A percentile compares a stretch with the other conserved stretches of the same genome.
Conservation (phyloP, 1,140 invertebrate species). For the Leptinotarsa defecta region DNA sequence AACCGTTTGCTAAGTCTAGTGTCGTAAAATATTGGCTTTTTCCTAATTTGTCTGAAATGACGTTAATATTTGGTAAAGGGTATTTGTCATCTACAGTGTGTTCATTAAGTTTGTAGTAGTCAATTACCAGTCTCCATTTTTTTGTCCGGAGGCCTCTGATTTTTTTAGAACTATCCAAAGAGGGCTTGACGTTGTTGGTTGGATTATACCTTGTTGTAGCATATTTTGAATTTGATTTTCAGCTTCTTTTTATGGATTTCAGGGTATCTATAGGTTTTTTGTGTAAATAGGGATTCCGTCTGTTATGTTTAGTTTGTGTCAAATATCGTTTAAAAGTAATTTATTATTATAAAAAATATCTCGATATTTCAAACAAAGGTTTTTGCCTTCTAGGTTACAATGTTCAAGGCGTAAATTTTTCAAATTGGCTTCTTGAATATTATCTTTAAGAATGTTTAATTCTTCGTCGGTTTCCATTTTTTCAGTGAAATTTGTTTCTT, state of each 20-base stretch:
- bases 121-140: neutral
- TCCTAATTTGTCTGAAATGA: too few relatives aligned
- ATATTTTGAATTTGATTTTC: slow-evolving; percentile 28
- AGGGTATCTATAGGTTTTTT: too few relatives aligned
- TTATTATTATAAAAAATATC: slow-evolving; percentile 32
- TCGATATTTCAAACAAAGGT: slow-evolving; percentile 13
- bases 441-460: too few relatives aligned
- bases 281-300: too few relatives aligned
- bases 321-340: neutral
- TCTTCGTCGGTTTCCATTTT: too few relatives aligned
- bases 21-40: too few relatives aligned
- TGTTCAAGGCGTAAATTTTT: slow-evolving; percentile 22
- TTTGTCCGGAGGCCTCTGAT: slow-evolving; percentile 4
- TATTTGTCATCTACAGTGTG: neutral
- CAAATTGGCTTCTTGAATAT: neutral
- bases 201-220: neutral
- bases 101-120: slow-evolving; percentile 9
- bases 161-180: neutral
- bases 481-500: too few relatives aligned
- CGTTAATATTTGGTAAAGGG: neutral
- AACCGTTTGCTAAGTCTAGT: too few relatives aligned
- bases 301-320: too few relatives aligned
- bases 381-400: slow-evolving; percentile 27
- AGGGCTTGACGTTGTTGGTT: neutral
- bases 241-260: neutral